Base-by-base conservation (phyloP, 2,888 invertebrate genomes). In the Drosophila histrio region DNA sequence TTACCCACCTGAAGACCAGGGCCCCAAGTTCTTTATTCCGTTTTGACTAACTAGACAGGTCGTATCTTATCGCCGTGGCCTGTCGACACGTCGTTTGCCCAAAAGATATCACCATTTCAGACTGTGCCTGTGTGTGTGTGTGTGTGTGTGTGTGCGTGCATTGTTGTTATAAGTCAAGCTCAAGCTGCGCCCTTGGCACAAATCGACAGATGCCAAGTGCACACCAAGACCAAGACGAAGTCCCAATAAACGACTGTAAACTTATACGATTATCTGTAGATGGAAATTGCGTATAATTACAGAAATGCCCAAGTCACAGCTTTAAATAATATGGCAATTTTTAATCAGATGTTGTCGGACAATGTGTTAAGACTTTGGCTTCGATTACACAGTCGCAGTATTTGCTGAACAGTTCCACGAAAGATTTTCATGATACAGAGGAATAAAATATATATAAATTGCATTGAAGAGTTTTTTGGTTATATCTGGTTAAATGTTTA, bases 11-110 rank as follows among this genome's bases (percentile, higher is more conserved):
- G 57, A 77, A 64, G 28, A 43, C 43, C 54, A 19, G 22, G 22
- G 53, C 61, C 66, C 64, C 69, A 60, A 62, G 52, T 57, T 44
- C 54, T 63, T 39, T 56, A 65, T 76, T 53, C 54, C 66, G 53
- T 62, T 74, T 67, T 75, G 86, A 75, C 79, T 70, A 74, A 83
- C 79, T 79, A 79, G 85, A 81, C 82, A 79, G 64, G 59, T 60
- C 77, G 77, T 81, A 79, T 88, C 82, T 86, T 87, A 88, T 82
- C 82, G 82, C 67, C 21, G 52, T 50, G 63, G 63, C 59, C 79
- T 88, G 87, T 89, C 88, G 84, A 83, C 87, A 87, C 87, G 71
- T 87, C 88, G 84, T 84, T 78, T 75, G 68, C 72, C 85, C 52
- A 62, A 72, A 63, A 81, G 81, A 81, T 81, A 81, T 87, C 79